Evolutionary conservation across 1,140 invertebrate genomes (phyloP), one percentile per base, ranked within the genome.

Genomic region (Goniozus legneri): DNA sequence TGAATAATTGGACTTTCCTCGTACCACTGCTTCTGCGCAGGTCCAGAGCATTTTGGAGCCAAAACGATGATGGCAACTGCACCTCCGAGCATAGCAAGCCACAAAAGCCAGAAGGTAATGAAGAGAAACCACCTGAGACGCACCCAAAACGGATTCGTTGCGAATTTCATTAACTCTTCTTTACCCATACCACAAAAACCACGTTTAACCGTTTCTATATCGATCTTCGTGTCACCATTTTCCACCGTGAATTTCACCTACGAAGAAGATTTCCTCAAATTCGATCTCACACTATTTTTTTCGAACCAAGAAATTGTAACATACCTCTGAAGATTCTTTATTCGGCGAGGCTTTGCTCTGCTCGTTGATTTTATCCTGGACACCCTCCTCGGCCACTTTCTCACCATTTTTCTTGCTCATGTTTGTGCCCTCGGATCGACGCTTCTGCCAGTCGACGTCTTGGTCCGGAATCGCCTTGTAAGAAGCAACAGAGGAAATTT

Each of bases 131-230:
- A 92, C 57, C 92, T 81, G 33, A 93, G 71, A 37, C 84, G 82
- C 19, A 93, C 80, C 92, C 92, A 96, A 66, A 93, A 94, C 22
- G 92, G 92, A 75, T 95, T 91, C 63, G 91, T 92, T 0, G 89
- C 90, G 60, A 85, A 91, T 71, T 92, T 92, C 87, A 95, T 86
- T 36, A 96, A 72, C 65, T 95, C 92, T 62, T 94, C 91, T 71
- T 95, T 95, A 3, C 84, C 85, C 78, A 96, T 84, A 7, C 91
- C 92, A 13, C 86, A 82, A 54, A 92, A 88, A 7, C 80, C 70
- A 0, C 68, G 50, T 37, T 78, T 80, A 15, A 71, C 65, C 21
- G 77, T 76, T 45, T 87, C 84, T 24, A 92, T 88, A 61, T 93
- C 87, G 32, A 93, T 83, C 73, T 91, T 92, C 0, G 89, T 85